Evolutionary conservation across 2,888 invertebrate genomes (phyloP), one percentile per base, ranked within the genome.

Genomic region (Saturnia japonica): DNA sequence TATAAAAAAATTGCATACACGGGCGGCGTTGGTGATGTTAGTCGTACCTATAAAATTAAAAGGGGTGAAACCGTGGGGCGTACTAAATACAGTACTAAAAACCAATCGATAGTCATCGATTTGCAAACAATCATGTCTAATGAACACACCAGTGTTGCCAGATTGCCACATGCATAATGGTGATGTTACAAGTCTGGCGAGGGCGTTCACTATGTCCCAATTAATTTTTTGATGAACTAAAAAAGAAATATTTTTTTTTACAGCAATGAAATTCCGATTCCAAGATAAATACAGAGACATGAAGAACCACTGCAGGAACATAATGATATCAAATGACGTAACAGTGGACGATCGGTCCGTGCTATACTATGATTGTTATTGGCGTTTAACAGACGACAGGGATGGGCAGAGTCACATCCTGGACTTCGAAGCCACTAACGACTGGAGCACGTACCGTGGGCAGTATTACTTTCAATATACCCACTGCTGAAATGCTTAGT

Each of bases 261-360:
- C 85, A 94, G 94, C 87, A 1, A 93, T 94, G 93, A 88, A 89
- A 68, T 93, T 94, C 74, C 88, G 93, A 25, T 93, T 94, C 73
- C 89, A 90, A 79, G 85, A 85, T 68, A 87, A 84, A 34, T 77
- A 81, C 62, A 79, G 77, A 3, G 76, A 79, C 25, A 74, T 72
- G 7, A 83, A 83, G 34, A 90, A 91, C 68, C 92, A 93, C 74
- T 93, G 94, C 80, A 86, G 92, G 25, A 89, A 90, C 68, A 93
- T 94, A 22, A 85, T 86, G 1, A 85, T 94, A 73, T 87, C 91
- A 0, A 90, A 91, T 62, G 85, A 91, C 71, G 85, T 89, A 0
- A 84, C 84, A 0, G 83, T 93, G 7, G 88, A 91, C 54, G 91
- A 91, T 54, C 87, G 88, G 11, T 93, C 93, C 0, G 88, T 93